These are phyloP conservation scores for Mimachlamys varia DNA, from an alignment of 2,888 invertebrate genomes.

Conservation along the genomic window DNA sequence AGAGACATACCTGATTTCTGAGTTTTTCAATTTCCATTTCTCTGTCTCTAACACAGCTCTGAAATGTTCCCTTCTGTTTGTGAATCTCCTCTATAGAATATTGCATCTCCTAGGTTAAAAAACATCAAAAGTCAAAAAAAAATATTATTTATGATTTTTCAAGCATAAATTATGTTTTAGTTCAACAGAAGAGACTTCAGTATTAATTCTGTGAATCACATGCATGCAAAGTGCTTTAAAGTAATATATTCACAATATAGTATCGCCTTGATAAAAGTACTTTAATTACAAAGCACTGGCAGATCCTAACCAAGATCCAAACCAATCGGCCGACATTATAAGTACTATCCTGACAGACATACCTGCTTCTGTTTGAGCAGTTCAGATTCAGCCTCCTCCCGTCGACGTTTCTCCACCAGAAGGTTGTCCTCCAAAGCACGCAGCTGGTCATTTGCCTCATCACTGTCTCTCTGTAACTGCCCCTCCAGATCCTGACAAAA, in stretches of 20 bases:
- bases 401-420: constrained; percentile 80
- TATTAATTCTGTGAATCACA: too few relatives aligned
- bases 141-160: too few relatives aligned
- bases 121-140: background rate
- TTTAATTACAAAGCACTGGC: too few relatives aligned
- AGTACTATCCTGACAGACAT: background rate
- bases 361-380: constrained; percentile 82
- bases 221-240: too few relatives aligned
- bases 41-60: constrained; percentile 83
- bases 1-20: constrained; percentile 82
- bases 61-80: constrained; percentile 83
- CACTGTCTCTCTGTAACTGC: constrained; percentile 82
- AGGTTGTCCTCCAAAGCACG: constrained; percentile 83
- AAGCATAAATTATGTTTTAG: too few relatives aligned
- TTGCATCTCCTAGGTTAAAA: constrained; percentile 82
- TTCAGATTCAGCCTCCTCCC: constrained; percentile 82
- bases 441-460: constrained; percentile 81
- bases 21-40: constrained; percentile 85
- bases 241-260: too few relatives aligned
- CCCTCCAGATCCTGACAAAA: constrained; percentile 81
- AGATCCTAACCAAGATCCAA: too few relatives aligned
- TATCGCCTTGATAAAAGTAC: too few relatives aligned
- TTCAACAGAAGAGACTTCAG: too few relatives aligned
- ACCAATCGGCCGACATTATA: too few relatives aligned
- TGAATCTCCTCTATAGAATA: constrained; percentile 84